phyloP scores from a whole-genome alignment of 2,113 vertebrate genomes.

The Coregonus clupeaformis region DNA sequence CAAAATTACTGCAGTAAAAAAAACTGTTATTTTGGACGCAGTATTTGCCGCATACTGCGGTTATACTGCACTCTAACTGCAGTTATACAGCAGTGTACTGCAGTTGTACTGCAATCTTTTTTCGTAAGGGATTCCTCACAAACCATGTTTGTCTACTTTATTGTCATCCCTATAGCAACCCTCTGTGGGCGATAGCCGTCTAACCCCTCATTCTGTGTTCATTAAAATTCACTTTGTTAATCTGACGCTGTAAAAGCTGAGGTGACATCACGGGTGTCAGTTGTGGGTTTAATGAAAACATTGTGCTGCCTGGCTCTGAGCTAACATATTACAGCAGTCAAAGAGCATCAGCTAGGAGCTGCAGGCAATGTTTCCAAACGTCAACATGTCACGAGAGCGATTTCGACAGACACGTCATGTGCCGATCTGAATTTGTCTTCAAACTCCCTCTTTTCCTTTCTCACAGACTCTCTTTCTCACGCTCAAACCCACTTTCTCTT shows the following conservation, averaged over 20 bases:
- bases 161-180: not conserved
- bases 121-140: too few species aligned
- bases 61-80: too few species aligned
- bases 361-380: not conserved
- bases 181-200: not conserved
- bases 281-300: slow-evolving; percentile 1
- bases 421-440: not conserved
- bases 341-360: not conserved
- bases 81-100: too few species aligned
- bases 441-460: not conserved
- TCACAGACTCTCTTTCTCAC: not conserved
- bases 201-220: not conserved
- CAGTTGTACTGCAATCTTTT: too few species aligned
- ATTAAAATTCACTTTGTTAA: not conserved
- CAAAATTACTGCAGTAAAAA: too few species aligned
- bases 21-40: too few species aligned
- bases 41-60: too few species aligned
- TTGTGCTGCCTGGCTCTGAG: not conserved
- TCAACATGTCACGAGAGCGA: not conserved
- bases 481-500: not conserved
- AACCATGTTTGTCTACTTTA: too few species aligned
- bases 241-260: not conserved
- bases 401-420: not conserved
- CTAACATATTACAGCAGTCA: not conserved
- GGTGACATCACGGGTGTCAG: not conserved